These are phyloP conservation scores for Acanthurus tractus DNA, from an alignment of 2,797 vertebrate genomes.

Conservation along the genomic window DNA sequence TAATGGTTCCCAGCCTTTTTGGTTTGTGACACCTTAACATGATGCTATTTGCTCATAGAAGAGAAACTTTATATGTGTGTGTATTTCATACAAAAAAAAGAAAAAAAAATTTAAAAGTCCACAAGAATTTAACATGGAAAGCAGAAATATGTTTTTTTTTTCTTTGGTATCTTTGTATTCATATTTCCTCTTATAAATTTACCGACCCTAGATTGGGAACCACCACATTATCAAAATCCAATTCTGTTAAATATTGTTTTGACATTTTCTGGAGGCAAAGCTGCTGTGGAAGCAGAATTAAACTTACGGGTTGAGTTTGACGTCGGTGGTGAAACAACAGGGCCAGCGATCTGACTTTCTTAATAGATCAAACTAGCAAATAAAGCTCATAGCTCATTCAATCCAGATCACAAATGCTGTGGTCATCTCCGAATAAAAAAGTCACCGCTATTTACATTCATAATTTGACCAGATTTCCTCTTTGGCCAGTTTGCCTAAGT, in stretches of 20 bases:
- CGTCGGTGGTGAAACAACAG: not conserved
- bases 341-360: not conserved
- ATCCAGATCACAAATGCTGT: constrained; percentile 51
- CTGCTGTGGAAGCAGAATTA: constrained; percentile 19
- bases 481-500: constrained; percentile 26
- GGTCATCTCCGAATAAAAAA: constrained; percentile 54
- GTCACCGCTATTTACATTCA: constrained; percentile 49
- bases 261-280: constrained; percentile 1
- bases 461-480: constrained; percentile 23
- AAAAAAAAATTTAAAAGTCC: not conserved
- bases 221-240: not conserved
- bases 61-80: not conserved
- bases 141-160: not conserved
- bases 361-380: constrained; percentile 23
- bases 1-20: constrained; percentile 5
- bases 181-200: not conserved
- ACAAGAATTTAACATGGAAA: not conserved
- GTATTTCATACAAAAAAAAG: constrained; percentile 2
- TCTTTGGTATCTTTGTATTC: constrained; percentile 10
- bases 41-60: not conserved
- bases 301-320: constrained; percentile 3
- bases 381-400: constrained; percentile 33
- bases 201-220: not conserved
- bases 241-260: not conserved
- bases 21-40: not conserved